These are phyloP conservation scores for Pachliopta kotzebuea DNA, from an alignment of 2,888 invertebrate species.

Conservation along the genomic window DNA sequence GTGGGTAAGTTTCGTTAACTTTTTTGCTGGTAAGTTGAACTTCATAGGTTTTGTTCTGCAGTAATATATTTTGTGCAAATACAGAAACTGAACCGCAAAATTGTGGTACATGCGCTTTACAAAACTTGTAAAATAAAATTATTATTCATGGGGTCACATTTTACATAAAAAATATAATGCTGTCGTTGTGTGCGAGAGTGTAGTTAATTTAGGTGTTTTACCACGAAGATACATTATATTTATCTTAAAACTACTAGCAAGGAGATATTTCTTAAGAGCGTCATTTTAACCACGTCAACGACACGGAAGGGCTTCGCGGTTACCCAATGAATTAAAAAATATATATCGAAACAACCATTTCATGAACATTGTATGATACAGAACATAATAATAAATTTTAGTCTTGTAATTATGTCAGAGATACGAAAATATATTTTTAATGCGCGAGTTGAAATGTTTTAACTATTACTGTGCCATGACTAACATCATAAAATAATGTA, in stretches of 20 bases:
- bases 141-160: background rate
- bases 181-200: slow-evolving; percentile 10
- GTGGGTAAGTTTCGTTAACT: background rate
- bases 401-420: background rate
- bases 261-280: slow-evolving; percentile 12
- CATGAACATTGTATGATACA: background rate
- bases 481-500: background rate
- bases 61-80: no score
- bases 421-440: background rate
- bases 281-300: slow-evolving; percentile 16
- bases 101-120: no score
- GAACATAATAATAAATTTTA: background rate
- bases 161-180: slow-evolving; percentile 2
- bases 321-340: slow-evolving; percentile 19
- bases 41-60: background rate
- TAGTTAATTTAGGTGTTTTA: slow-evolving; percentile 11
- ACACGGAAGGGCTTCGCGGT: slow-evolving; percentile 29
- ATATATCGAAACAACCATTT: slow-evolving; percentile 5
- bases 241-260: slow-evolving; percentile 10
- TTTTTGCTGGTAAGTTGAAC: background rate
- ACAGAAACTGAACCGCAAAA: no score
- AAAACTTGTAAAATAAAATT: no score
- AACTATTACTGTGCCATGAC: background rate
- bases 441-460: background rate
- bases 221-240: slow-evolving; percentile 5